Conservation (phyloP, 1,140 invertebrate species). For the Zaprionus davidi region DNA sequence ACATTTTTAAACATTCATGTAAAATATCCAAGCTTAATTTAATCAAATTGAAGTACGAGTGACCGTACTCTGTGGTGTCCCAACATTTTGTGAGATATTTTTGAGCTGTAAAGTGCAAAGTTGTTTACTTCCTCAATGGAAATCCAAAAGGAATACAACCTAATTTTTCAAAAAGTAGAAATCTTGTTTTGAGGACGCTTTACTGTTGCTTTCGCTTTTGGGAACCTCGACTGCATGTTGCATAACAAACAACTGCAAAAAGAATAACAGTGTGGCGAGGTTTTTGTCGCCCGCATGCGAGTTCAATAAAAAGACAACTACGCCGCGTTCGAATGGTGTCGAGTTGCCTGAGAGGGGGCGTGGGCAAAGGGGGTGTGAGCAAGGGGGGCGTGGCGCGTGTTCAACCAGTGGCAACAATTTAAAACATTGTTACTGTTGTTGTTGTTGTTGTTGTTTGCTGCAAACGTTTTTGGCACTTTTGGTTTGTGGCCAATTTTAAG, state of each 20-base stretch:
- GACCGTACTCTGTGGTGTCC: too few relatives aligned
- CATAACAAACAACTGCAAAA: background rate
- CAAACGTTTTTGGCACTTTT: slow-evolving; percentile 73
- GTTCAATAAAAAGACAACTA: slow-evolving; percentile 64
- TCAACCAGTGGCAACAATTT: slow-evolving; percentile 77
- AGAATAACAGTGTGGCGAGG: background rate
- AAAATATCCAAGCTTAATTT: too few relatives aligned
- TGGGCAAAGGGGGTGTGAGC: background rate
- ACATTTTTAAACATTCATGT: too few relatives aligned
- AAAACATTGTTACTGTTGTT: slow-evolving; percentile 34
- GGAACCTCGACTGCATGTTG: background rate
- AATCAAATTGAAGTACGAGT: too few relatives aligned
- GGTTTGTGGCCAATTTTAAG: slow-evolving; percentile 76
- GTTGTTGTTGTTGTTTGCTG: slow-evolving; percentile 28
- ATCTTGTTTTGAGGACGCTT: background rate
- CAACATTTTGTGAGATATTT: too few relatives aligned
- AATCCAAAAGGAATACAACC: too few relatives aligned
- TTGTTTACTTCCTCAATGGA: too few relatives aligned
- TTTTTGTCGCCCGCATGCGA: slow-evolving; percentile 55
- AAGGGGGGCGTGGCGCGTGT: slow-evolving; percentile 52
- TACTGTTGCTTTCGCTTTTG: background rate
- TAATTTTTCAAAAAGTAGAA: too few relatives aligned
- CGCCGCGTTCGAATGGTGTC: slow-evolving; percentile 30
- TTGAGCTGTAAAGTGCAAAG: too few relatives aligned
- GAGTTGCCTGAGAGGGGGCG: slow-evolving; percentile 17